Percentiles rank a stretch among this genome's conserved stretches.
Evolutionary conservation across 2,113 vertebrate genomes (phyloP).

Genomic region (Perccottus glenii): DNA sequence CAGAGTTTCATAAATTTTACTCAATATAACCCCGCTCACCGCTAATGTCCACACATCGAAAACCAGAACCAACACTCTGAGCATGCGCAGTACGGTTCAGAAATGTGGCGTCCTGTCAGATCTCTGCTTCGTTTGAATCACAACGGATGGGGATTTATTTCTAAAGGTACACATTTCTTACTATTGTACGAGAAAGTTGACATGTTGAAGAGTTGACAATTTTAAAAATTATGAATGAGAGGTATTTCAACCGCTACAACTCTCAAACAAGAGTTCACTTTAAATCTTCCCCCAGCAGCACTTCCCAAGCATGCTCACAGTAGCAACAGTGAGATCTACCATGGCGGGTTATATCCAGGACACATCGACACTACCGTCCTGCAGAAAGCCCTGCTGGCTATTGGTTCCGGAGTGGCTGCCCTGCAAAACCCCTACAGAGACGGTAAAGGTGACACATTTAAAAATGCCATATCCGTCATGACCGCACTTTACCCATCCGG

Average conservation of each 20-base stretch:
- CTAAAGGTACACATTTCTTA: constrained; percentile 49
- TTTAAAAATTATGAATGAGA: no score
- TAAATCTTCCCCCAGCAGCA: constrained; percentile 22
- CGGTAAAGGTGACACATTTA: constrained; percentile 77
- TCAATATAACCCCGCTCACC: not conserved
- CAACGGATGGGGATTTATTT: not conserved
- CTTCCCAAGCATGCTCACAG: constrained; percentile 40
- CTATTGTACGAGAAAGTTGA: not conserved
- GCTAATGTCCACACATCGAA: rapidly evolving
- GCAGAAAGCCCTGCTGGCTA: constrained; percentile 88
- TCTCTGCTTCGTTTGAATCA: not conserved
- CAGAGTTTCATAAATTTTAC: not conserved
- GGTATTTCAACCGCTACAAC: not conserved
- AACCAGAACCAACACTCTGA: not conserved
- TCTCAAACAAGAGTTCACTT: not conserved
- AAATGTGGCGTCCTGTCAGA: constrained; percentile 17
- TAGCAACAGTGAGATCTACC: not conserved
- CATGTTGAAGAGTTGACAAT: no score
- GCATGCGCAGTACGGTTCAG: constrained; percentile 22
- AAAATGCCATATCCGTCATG: not conserved
- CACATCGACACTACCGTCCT: constrained; percentile 87
- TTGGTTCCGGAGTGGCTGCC: constrained; percentile 86
- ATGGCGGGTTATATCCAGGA: constrained; percentile 81
- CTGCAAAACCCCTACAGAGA: constrained; percentile 92
- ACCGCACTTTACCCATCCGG: not conserved